phyloP scores from a whole-genome alignment of 2,113 vertebrate species.

The Platichthys stellatus region DNA sequence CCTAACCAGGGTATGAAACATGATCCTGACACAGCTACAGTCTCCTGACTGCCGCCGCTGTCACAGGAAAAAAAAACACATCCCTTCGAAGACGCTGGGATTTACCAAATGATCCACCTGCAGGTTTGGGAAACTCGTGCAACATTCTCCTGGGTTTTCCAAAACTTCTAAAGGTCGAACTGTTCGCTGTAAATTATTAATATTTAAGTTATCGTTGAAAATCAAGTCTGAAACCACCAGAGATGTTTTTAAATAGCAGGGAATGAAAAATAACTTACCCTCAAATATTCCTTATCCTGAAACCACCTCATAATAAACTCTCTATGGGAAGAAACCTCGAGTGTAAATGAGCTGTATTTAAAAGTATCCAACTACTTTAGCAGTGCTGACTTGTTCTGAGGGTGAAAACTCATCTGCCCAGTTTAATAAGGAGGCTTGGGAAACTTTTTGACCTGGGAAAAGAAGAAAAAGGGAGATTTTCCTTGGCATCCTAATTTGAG shows the following conservation, averaged over 20 bases:
- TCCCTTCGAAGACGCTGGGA: constrained; percentile 9
- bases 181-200: not conserved
- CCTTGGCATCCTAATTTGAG: not conserved
- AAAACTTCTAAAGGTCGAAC: not conserved
- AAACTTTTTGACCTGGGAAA: too few species aligned
- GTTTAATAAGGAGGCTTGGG: not conserved
- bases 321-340: too few species aligned
- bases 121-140: constrained; percentile 11
- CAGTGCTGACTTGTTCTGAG: too few species aligned
- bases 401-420: not conserved
- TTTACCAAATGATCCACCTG: constrained; percentile 32
- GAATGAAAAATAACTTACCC: too few species aligned
- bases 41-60: constrained; percentile 6
- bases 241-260: too few species aligned
- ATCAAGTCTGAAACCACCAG: not conserved
- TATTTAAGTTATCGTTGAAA: not conserved
- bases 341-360: not conserved
- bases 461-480: not conserved
- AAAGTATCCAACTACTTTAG: too few species aligned
- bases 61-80: constrained; percentile 34
- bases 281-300: too few species aligned
- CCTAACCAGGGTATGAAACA: constrained; percentile 18
- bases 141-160: constrained; percentile 7
- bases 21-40: not conserved
- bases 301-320: too few species aligned